A percentile compares a stretch with the other conserved stretches of the same genome.
Evolutionary conservation across 1,140 invertebrate species (phyloP).

Genomic region (Diorhabda sublineata): DNA sequence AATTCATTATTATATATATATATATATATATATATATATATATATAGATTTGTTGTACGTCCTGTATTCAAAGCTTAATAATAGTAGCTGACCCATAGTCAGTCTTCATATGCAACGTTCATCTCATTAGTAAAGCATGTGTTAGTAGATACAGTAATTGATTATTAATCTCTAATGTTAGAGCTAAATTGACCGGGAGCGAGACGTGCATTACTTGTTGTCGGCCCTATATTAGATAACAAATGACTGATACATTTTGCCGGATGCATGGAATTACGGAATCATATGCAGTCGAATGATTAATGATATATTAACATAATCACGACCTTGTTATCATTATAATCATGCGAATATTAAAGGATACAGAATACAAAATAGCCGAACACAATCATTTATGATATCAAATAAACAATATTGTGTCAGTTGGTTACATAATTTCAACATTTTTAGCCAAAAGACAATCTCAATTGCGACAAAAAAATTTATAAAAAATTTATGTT

Average conservation of each 20-base stretch:
- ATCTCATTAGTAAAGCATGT: slow-evolving; percentile 11
- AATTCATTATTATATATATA: not conserved
- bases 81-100: not conserved
- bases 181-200: not conserved
- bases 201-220: not conserved
- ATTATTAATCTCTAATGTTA: slow-evolving; percentile 11
- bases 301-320: not conserved
- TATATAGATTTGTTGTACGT: not conserved
- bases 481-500: too few species aligned
- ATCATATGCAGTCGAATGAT: not conserved
- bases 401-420: too few species aligned
- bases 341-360: too few species aligned
- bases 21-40: too few species aligned
- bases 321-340: too few species aligned
- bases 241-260: not conserved
- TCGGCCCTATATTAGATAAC: not conserved
- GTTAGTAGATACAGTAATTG: slow-evolving; percentile 10
- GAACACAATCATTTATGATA: too few species aligned
- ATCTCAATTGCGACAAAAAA: too few species aligned
- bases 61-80: not conserved
- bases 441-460: too few species aligned
- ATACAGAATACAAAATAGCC: too few species aligned
- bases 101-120: not conserved
- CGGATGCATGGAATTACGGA: not conserved
- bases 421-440: too few species aligned